Conservation (phyloP, 2,888 invertebrate genomes). For the Pristionchus arcanus region DNA sequence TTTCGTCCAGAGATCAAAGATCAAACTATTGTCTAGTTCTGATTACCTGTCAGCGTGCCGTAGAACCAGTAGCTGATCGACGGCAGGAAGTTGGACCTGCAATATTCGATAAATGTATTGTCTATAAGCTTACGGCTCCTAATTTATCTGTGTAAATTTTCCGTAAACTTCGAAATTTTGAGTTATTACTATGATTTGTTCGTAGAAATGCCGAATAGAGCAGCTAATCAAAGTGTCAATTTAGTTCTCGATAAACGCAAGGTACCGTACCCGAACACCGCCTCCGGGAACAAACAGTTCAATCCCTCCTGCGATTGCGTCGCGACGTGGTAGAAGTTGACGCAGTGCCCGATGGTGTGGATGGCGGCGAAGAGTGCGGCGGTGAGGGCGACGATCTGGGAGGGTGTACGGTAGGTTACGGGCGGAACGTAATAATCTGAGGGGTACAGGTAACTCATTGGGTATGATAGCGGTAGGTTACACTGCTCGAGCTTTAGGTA, state of each 20-base stretch:
- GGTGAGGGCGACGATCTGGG: conserved; percentile 91
- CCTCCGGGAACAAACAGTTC: conserved; percentile 92
- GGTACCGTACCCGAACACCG: conserved; percentile 85
- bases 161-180: too few species aligned
- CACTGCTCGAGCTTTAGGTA: too few species aligned
- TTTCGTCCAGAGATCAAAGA: background rate
- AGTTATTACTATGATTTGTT: too few species aligned
- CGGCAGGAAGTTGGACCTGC: conserved; percentile 90
- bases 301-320: conserved; percentile 95
- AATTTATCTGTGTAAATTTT: too few species aligned
- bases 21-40: conserved; percentile 41
- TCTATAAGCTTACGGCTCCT: too few species aligned
- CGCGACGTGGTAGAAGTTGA: conserved; percentile 97
- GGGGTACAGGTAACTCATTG: background rate
- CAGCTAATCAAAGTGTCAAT: too few species aligned
- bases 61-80: conserved; percentile 96
- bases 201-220: too few species aligned
- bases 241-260: conserved; percentile 9
- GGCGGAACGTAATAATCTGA: background rate
- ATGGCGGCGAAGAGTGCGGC: conserved; percentile 93
- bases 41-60: conserved; percentile 86
- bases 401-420: background rate
- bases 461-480: background rate
- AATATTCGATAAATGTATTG: too few species aligned
- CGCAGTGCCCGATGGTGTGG: conserved; percentile 94